A percentile compares a stretch with the other conserved stretches of the same genome.
Conservation (phyloP, 2,113 vertebrate genomes). For the Bambusicola thoracicus region DNA sequence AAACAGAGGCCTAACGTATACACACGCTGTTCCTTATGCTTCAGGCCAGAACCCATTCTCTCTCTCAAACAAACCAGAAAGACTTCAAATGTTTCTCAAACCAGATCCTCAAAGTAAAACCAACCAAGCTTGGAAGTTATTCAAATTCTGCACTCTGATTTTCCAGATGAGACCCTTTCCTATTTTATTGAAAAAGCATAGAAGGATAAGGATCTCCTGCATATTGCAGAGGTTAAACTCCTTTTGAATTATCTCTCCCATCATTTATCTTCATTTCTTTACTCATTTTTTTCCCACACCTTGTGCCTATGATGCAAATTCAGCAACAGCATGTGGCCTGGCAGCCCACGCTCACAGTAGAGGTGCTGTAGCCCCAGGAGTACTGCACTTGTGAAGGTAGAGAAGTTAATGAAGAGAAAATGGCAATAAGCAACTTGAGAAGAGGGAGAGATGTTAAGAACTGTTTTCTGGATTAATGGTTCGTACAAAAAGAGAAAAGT, state of each 20-base stretch:
- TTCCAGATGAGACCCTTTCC: background rate
- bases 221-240: background rate
- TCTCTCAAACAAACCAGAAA: background rate
- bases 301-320: conserved; percentile 18
- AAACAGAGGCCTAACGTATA: background rate
- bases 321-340: background rate
- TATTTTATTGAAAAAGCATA: background rate
- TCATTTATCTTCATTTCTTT: conserved; percentile 41
- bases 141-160: background rate
- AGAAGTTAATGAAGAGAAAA: conserved; percentile 59
- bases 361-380: background rate
- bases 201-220: background rate
- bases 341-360: background rate
- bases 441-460: conserved; percentile 42
- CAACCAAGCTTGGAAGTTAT: background rate
- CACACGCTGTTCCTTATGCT: background rate
- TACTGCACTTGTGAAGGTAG: background rate
- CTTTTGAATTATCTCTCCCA: conserved; percentile 9
- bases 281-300: conserved; percentile 26
- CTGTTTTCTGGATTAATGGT: conserved; percentile 62
- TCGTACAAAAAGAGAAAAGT: background rate
- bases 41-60: background rate
- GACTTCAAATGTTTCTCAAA: background rate
- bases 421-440: conserved; percentile 30
- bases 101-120: background rate